Percentiles rank a stretch among this genome's conserved stretches.
These are phyloP conservation scores for Cirrhinus mrigala DNA, from an alignment of 2,797 vertebrate species.

Conservation along the genomic window DNA sequence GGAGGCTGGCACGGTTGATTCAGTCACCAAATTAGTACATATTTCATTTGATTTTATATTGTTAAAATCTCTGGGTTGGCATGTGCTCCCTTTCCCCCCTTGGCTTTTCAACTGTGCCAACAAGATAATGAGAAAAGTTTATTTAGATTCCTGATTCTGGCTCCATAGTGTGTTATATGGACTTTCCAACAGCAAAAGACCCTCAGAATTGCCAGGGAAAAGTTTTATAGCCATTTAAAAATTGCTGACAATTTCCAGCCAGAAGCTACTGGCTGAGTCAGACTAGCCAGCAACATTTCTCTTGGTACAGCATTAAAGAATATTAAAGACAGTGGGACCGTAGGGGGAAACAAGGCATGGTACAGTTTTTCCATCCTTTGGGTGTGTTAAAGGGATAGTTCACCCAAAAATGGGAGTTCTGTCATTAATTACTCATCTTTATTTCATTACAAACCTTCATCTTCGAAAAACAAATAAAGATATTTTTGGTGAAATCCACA, in stretches of 20 bases:
- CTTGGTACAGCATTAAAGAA: not conserved
- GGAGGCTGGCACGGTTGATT: not conserved
- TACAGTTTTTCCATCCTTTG: not conserved
- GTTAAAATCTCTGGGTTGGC: not conserved
- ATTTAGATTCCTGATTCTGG: slow-evolving; percentile 19
- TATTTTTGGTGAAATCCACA: too few relatives aligned
- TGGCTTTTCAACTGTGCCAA: not conserved
- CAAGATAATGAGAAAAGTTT: slow-evolving; percentile 13
- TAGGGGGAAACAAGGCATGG: not conserved
- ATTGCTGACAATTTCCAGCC: slow-evolving; percentile 22
- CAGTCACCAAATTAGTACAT: not conserved
- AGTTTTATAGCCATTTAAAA: slow-evolving; percentile 7
- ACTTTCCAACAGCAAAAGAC: not conserved
- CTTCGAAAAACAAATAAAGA: too few relatives aligned
- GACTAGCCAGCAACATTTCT: slow-evolving; percentile 6
- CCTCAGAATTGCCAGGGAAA: not conserved
- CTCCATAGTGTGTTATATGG: not conserved
- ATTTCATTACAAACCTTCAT: too few relatives aligned
- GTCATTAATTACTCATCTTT: too few relatives aligned
- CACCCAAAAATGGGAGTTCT: too few relatives aligned
- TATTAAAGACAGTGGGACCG: slow-evolving; percentile 3
- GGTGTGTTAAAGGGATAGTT: not conserved
- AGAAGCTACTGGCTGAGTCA: slow-evolving; percentile 2
- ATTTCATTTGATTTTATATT: not conserved
- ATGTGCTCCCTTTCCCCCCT: not conserved